phyloP scores from a whole-genome alignment of 2,797 vertebrate species.

The Synanceia verrucosa region DNA sequence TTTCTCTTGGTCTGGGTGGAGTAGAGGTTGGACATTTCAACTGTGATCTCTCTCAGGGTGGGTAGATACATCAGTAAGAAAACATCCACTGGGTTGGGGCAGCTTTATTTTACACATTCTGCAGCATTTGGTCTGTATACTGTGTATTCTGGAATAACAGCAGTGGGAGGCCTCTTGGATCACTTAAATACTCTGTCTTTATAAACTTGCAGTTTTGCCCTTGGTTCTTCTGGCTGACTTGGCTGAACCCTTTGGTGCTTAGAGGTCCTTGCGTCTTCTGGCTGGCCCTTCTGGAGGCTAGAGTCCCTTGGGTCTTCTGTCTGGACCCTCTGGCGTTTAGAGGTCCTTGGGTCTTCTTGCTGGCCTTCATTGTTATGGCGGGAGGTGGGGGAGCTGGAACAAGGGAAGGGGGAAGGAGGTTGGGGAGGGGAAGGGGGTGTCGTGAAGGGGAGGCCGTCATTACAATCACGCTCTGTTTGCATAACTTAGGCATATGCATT shows the following conservation, averaged over 20 bases:
- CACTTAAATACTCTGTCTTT: background rate
- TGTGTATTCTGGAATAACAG: background rate
- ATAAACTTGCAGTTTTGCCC: background rate
- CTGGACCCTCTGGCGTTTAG: background rate
- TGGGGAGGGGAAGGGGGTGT: background rate
- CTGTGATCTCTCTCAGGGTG: background rate
- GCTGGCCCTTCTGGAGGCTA: background rate
- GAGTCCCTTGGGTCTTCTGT: background rate
- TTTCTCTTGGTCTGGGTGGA: background rate
- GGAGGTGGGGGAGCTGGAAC: too few relatives aligned
- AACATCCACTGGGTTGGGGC: conserved; percentile 3
- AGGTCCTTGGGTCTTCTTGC: background rate
- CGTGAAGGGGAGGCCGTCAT: background rate
- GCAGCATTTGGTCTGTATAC: conserved; percentile 3
- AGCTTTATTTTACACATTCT: conserved; percentile 7
- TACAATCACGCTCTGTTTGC: background rate
- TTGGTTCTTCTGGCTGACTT: background rate
- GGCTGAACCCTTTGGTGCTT: background rate
- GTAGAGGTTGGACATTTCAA: conserved; percentile 1
- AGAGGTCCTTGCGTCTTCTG: background rate
- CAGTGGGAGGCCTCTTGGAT: background rate
- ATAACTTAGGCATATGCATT: background rate
- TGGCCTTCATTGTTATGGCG: background rate
- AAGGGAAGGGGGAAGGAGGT: background rate
- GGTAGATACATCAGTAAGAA: background rate